Percentiles rank a stretch among this genome's conserved stretches.
Conservation (phyloP, 2,113 vertebrate genomes). For the Hystrix cristata region DNA sequence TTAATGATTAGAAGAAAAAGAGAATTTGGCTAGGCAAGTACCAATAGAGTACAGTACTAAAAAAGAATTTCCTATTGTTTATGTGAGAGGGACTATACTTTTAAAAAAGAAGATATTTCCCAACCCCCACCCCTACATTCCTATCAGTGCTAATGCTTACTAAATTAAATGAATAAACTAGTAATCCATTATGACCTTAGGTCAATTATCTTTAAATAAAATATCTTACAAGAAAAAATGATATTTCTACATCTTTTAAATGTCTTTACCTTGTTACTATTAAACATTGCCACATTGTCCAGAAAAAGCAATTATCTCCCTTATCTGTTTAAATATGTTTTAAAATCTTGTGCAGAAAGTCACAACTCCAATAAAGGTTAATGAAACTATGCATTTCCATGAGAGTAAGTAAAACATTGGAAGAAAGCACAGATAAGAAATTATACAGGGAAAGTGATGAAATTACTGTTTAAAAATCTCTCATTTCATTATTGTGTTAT, state of each 20-base stretch:
- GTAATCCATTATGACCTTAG: background rate
- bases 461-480: constrained; percentile 21
- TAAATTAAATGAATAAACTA: background rate
- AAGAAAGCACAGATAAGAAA: constrained; percentile 27
- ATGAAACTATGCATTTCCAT: background rate
- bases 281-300: background rate
- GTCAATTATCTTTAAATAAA: background rate
- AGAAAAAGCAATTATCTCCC: constrained; percentile 2
- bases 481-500: constrained; percentile 36
- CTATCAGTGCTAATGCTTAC: background rate
- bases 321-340: background rate
- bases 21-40: background rate
- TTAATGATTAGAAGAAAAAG: constrained; percentile 20
- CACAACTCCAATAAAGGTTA: background rate
- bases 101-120: background rate
- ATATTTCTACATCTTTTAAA: background rate
- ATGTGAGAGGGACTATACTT: background rate
- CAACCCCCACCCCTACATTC: fast-evolving
- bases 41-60: background rate
- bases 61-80: background rate
- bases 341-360: constrained; percentile 15
- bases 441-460: background rate
- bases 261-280: background rate
- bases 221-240: background rate
- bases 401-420: background rate